Conservation (phyloP, 2,888 invertebrate genomes). For the Artemia sinica region DNA sequence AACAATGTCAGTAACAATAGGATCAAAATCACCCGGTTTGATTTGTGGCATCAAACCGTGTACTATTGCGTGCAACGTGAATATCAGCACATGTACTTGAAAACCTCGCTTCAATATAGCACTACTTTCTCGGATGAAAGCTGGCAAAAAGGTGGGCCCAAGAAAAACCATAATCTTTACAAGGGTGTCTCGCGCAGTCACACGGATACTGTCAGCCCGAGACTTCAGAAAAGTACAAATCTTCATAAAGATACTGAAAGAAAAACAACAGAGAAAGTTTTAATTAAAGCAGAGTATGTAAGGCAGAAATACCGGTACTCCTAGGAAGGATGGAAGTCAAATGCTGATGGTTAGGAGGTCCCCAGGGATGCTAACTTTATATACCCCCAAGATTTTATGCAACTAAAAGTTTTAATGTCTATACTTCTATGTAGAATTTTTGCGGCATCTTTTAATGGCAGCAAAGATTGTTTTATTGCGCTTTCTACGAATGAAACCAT, state of each 20-base stretch:
- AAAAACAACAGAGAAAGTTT: constrained; percentile 27
- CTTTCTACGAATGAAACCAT: no score
- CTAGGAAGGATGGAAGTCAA: no score
- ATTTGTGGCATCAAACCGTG: constrained; percentile 51
- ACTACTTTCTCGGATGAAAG: constrained; percentile 61
- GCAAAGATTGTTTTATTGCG: no score
- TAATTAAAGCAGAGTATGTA: no score
- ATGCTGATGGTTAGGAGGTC: no score
- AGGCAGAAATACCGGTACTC: no score
- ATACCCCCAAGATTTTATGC: no score
- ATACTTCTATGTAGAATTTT: no score
- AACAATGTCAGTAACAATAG: constrained; percentile 53
- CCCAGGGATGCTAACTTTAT: no score
- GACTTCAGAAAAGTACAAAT: constrained; percentile 78
- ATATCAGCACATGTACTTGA: constrained; percentile 80
- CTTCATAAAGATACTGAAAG: constrained; percentile 58
- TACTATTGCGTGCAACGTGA: constrained; percentile 66
- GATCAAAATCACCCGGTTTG: constrained; percentile 57
- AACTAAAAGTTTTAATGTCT: no score
- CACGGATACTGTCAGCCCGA: constrained; percentile 64
- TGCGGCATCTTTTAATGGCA: no score
- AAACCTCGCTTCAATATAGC: constrained; percentile 67
- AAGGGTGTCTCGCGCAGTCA: constrained; percentile 72
- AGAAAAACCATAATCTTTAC: constrained; percentile 70
- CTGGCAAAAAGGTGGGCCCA: constrained; percentile 59